Conservation (phyloP, 2,797 vertebrate species). For the Cercopithecus petaurista region DNA sequence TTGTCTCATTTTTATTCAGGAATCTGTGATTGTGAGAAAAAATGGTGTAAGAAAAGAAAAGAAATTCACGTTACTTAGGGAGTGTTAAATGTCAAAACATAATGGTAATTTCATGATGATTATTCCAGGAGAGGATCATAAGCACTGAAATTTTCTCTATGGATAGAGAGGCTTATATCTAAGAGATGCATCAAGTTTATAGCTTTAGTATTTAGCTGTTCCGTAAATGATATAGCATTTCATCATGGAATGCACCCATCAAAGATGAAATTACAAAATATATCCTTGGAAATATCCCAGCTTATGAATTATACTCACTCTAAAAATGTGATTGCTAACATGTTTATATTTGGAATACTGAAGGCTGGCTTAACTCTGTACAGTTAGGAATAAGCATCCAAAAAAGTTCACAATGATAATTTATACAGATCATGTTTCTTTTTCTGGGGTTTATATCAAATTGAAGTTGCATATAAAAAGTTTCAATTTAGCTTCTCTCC, state of each 20-base stretch:
- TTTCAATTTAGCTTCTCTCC: not conserved
- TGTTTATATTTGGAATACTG: not conserved
- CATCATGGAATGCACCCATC: conserved; percentile 22
- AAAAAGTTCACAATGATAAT: conserved; percentile 6
- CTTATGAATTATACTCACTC: not conserved
- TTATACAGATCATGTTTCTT: not conserved
- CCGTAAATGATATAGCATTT: conserved; percentile 39
- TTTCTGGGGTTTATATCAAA: not conserved
- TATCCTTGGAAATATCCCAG: conserved; percentile 32
- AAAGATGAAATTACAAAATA: conserved; percentile 46
- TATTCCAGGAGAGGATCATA: conserved; percentile 57
- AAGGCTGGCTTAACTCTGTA: not conserved
- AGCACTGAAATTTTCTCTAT: conserved; percentile 58
- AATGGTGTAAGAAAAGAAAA: conserved; percentile 71
- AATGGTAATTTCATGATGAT: conserved; percentile 63
- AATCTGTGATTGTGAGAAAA: conserved; percentile 57
- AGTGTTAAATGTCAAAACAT: conserved; percentile 68
- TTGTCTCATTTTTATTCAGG: conserved; percentile 63
- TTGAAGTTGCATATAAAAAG: not conserved
- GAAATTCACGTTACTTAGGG: conserved; percentile 41
- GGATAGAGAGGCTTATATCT: conserved; percentile 53
- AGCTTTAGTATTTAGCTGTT: conserved; percentile 42
- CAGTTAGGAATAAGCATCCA: not conserved
- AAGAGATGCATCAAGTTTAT: conserved; percentile 28
- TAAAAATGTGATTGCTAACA: conserved; percentile 20